These are phyloP conservation scores for Oreochromis spilurus DNA, from an alignment of 2,113 vertebrate species.

Conservation along the genomic window DNA sequence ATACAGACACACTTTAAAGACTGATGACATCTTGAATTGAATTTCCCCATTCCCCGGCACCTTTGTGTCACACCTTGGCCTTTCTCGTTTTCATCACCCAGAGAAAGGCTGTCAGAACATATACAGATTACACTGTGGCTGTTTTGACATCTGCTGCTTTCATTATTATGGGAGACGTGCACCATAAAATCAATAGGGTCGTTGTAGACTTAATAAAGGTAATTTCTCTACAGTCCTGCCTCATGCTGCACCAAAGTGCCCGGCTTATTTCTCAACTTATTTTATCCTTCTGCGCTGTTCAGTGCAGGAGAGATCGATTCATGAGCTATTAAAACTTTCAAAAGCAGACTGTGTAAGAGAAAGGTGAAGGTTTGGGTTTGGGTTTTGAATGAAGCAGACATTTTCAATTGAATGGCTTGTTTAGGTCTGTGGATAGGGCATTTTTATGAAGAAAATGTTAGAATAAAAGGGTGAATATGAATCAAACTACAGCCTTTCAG, in stretches of 20 bases:
- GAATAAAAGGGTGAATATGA: neutral
- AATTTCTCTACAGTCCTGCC: conserved; percentile 24
- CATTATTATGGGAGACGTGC: conserved; percentile 40
- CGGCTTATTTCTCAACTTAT: neutral
- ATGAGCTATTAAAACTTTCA: conserved; percentile 12
- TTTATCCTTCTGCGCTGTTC: neutral
- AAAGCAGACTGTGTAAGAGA: neutral
- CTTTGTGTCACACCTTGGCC: neutral
- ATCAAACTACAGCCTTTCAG: neutral
- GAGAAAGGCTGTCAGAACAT: neutral
- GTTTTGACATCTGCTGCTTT: conserved; percentile 26
- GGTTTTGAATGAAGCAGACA: neutral
- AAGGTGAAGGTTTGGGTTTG: neutral
- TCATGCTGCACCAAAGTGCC: neutral
- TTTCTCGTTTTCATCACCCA: neutral
- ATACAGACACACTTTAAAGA: neutral
- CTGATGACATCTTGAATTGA: neutral
- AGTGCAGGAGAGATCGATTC: neutral
- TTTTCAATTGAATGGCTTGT: neutral
- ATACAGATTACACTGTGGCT: neutral
- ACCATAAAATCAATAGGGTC: conserved; percentile 47
- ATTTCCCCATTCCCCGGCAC: neutral
- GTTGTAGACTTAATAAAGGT: conserved; percentile 57
- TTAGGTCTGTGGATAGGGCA: neutral
- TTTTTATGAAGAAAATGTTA: neutral